Conservation (phyloP, 2,797 vertebrate species). For the Peromyscus attwateri region DNA sequence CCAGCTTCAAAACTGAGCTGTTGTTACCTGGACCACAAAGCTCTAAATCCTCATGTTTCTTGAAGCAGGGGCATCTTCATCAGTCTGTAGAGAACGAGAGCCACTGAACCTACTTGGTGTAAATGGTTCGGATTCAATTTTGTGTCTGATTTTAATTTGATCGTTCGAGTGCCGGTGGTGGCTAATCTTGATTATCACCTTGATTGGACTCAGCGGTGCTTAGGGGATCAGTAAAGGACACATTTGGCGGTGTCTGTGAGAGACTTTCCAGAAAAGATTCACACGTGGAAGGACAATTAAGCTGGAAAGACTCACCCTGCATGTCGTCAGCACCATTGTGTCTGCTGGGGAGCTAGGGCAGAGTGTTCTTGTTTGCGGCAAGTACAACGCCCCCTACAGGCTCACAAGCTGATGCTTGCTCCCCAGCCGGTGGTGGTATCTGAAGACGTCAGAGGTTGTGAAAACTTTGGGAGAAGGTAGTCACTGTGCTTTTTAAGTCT, state of each 20-base stretch:
- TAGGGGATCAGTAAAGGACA: not conserved
- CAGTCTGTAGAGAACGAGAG: not conserved
- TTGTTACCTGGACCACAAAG: not conserved
- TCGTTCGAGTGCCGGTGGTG: not conserved
- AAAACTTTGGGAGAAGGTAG: not conserved
- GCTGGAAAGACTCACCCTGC: not conserved
- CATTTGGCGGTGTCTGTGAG: not conserved
- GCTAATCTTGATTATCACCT: not conserved
- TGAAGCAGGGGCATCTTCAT: not conserved
- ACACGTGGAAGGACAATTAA: not conserved
- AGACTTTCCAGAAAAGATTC: not conserved
- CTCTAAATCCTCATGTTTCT: not conserved
- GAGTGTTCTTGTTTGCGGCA: not conserved
- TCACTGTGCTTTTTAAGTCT: not conserved
- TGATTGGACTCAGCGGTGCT: not conserved
- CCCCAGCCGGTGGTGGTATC: too few relatives aligned
- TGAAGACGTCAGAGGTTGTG: not conserved
- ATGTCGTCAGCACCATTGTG: not conserved
- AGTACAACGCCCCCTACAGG: not conserved
- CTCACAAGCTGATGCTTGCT: not conserved
- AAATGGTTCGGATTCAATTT: not conserved
- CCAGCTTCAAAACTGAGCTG: not conserved
- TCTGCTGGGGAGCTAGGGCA: not conserved
- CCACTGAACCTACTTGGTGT: not conserved
- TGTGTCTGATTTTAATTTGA: conserved; percentile 48